Conservation (phyloP, 2,888 invertebrate species). For the Xestia rhomboidea region DNA sequence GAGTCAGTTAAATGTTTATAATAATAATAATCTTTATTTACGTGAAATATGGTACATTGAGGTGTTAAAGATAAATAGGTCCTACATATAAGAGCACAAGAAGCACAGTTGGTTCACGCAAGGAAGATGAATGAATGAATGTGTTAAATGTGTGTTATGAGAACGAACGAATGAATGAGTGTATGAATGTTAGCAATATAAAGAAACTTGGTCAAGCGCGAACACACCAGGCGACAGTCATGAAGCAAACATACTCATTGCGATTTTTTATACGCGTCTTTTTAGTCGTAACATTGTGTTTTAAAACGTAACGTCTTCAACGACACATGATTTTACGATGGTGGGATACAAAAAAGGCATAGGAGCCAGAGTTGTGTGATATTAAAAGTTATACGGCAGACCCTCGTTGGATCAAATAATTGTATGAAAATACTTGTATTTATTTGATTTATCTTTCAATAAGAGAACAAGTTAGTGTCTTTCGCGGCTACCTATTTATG, state of each 20-base stretch:
- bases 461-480: background rate
- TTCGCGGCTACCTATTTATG: background rate
- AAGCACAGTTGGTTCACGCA: slow-evolving; percentile 21
- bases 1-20: slow-evolving; percentile 24
- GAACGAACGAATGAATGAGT: slow-evolving; percentile 38
- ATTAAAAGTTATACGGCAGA: background rate
- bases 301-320: background rate
- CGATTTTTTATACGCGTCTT: slow-evolving; percentile 54
- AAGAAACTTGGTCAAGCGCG: slow-evolving; percentile 59
- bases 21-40: no score
- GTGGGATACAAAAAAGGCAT: background rate
- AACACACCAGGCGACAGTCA: slow-evolving; percentile 70
- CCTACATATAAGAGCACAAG: slow-evolving; percentile 33
- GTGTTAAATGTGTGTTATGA: slow-evolving; percentile 9
- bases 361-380: background rate
- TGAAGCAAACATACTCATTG: slow-evolving; percentile 52
- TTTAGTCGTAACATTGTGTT: background rate
- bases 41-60: no score
- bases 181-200: slow-evolving; percentile 46
- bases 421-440: background rate
- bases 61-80: no score
- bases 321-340: background rate
- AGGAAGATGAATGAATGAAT: slow-evolving; percentile 25
- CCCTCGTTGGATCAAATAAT: background rate
- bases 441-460: background rate